Percentiles rank a stretch among this genome's conserved stretches.
Conservation (phyloP, 2,113 vertebrate species). For the Macquaria australasica region DNA sequence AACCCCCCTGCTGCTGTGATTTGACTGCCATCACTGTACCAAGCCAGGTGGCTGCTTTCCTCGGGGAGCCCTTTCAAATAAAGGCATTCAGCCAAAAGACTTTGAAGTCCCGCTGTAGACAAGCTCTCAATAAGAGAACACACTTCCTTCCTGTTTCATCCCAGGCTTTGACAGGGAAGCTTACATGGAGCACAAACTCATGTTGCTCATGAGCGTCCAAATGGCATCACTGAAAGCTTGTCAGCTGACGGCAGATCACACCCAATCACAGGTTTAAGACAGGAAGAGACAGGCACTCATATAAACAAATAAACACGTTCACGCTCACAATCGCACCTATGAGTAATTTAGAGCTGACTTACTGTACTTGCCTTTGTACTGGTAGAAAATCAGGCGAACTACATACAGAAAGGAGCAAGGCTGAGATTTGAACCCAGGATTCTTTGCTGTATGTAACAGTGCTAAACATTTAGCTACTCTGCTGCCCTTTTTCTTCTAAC, state of each 20-base stretch:
- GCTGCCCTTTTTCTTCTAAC: neutral
- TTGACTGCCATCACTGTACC: slow-evolving; percentile 63
- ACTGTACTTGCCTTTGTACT: neutral
- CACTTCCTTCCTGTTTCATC: slow-evolving; percentile 61
- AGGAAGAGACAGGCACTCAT: neutral
- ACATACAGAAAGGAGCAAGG: neutral
- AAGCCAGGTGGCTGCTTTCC: slow-evolving; percentile 76
- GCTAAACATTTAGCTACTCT: neutral
- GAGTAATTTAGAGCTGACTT: neutral
- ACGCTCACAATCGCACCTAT: neutral
- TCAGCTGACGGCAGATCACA: neutral
- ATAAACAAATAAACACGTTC: neutral
- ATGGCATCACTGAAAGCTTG: slow-evolving; percentile 7
- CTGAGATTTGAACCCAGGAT: neutral
- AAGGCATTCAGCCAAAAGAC: slow-evolving; percentile 71
- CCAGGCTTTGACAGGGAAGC: slow-evolving; percentile 30
- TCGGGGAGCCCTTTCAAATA: slow-evolving; percentile 71
- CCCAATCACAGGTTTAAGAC: slow-evolving; percentile 8
- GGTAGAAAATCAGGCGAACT: neutral
- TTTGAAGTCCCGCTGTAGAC: slow-evolving; percentile 71
- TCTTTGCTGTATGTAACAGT: neutral
- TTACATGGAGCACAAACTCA: slow-evolving; percentile 29
- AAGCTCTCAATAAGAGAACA: slow-evolving; percentile 54
- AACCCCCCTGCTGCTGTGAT: slow-evolving; percentile 60
- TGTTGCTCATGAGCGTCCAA: slow-evolving; percentile 20